These are phyloP conservation scores for Lynx canadensis DNA, from an alignment of 2,113 vertebrate genomes.

Conservation along the genomic window DNA sequence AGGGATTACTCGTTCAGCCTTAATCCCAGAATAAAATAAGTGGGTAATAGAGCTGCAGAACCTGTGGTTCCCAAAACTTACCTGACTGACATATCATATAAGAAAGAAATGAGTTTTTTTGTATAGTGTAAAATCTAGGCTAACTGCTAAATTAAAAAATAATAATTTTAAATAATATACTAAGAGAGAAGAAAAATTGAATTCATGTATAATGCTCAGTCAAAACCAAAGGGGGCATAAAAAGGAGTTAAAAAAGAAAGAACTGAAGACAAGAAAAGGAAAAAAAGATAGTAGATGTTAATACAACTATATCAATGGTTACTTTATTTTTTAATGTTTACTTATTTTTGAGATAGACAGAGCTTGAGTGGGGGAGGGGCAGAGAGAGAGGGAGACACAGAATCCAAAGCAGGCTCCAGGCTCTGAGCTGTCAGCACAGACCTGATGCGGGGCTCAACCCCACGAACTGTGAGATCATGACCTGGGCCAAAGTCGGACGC, in stretches of 20 bases:
- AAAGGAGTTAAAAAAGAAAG: neutral
- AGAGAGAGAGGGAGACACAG: no score
- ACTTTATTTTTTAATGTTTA: neutral
- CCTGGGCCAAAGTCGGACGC: no score
- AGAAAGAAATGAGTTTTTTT: neutral
- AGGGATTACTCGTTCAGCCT: neutral
- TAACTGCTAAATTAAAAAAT: neutral
- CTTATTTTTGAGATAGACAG: no score
- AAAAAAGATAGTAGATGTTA: neutral
- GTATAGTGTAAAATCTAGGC: neutral
- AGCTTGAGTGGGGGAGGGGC: no score
- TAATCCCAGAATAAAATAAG: neutral
- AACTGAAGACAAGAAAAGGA: neutral
- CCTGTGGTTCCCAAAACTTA: neutral
- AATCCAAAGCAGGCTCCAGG: no score
- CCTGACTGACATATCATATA: neutral
- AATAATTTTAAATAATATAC: neutral
- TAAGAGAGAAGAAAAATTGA: neutral
- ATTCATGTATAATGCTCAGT: neutral
- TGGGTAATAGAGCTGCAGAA: neutral
- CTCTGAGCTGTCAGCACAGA: no score
- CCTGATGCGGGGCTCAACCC: no score
- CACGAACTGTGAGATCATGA: no score
- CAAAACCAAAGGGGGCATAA: neutral
- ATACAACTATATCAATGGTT: neutral